Conservation (phyloP, 2,797 vertebrate species). For the Carapus acus region DNA sequence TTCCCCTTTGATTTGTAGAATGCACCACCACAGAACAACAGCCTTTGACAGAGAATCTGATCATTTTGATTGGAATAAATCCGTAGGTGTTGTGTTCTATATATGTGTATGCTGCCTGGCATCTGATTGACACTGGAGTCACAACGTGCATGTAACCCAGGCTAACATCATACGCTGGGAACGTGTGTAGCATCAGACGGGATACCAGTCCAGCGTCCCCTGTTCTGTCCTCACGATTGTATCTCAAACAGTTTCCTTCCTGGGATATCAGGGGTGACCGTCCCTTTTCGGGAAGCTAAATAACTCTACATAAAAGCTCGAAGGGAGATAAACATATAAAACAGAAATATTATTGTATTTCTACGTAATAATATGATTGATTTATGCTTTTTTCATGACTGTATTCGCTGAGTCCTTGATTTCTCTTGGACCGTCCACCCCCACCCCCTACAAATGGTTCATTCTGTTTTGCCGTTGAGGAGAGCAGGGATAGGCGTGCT, state of each 20-base stretch:
- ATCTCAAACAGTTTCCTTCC: constrained; percentile 53
- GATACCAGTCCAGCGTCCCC: constrained; percentile 65
- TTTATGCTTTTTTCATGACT: too few relatives aligned
- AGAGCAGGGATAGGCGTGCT: constrained; percentile 54
- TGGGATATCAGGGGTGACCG: constrained; percentile 20
- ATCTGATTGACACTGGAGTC: neutral
- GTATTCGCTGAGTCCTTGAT: constrained; percentile 27
- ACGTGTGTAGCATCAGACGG: constrained; percentile 64
- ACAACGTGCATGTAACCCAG: constrained; percentile 9
- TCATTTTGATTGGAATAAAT: constrained; percentile 16
- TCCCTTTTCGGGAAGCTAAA: rapidly evolving
- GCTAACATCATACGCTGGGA: constrained; percentile 40
- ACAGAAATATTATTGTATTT: too few relatives aligned
- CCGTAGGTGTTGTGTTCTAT: constrained; percentile 24
- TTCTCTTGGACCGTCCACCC: constrained; percentile 20
- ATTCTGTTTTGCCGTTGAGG: constrained; percentile 68
- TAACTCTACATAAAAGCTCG: rapidly evolving
- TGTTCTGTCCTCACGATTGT: constrained; percentile 54
- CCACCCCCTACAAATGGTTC: constrained; percentile 57
- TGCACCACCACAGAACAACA: constrained; percentile 3
- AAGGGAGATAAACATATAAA: rapidly evolving
- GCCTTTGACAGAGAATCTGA: neutral
- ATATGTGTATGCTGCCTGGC: neutral
- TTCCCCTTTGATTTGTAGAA: neutral
- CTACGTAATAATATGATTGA: too few relatives aligned